Evolutionary conservation across 2,113 vertebrate genomes (phyloP).

Genomic region (Oryzias curvinotus): DNA sequence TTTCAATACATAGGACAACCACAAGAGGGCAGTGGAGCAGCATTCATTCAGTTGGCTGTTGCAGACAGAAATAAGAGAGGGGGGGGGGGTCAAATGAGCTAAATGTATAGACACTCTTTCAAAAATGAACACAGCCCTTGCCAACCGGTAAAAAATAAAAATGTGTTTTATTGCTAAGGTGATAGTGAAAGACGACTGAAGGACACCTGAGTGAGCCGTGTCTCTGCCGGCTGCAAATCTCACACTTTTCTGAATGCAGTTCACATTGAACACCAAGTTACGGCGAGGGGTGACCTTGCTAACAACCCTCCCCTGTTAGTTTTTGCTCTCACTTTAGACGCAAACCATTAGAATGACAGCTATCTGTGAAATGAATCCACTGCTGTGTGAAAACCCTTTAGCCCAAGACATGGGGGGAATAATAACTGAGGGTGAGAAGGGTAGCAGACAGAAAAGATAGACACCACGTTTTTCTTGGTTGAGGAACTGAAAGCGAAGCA

Average conservation of each 20-base stretch:
- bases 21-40: constrained; percentile 47
- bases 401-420: constrained; percentile 30
- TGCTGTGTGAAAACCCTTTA: constrained; percentile 38
- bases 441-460: constrained; percentile 1
- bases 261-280: constrained; percentile 15
- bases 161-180: constrained; percentile 21
- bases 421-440: constrained; percentile 34
- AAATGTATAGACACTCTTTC: constrained; percentile 6
- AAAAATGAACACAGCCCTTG: constrained; percentile 5
- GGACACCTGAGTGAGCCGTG: not conserved
- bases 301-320: constrained; percentile 31
- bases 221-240: constrained; percentile 13
- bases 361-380: constrained; percentile 35
- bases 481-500: constrained; percentile 3
- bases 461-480: constrained; percentile 14
- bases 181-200: constrained; percentile 11
- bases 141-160: constrained; percentile 24
- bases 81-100: not conserved
- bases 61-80: not conserved
- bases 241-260: constrained; percentile 3
- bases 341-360: constrained; percentile 51
- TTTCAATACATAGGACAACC: constrained; percentile 1
- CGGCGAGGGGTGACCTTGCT: constrained; percentile 47
- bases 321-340: constrained; percentile 19
- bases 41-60: constrained; percentile 1